phyloP scores from a whole-genome alignment of 2,797 vertebrate genomes.

The Champsocephalus esox region DNA sequence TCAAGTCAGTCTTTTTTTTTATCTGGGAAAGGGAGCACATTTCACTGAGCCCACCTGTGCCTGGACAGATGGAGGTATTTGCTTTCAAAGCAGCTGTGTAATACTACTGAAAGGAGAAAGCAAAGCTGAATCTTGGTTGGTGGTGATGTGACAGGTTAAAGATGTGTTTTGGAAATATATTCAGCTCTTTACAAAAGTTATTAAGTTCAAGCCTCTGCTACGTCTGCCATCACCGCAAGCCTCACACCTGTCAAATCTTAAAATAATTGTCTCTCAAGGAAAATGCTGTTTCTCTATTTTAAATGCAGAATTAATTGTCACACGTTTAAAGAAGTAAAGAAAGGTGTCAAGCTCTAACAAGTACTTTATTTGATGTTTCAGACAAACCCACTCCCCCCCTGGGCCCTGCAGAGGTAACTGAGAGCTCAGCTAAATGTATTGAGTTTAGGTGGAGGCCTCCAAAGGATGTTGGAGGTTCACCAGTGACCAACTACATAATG shows the following conservation, averaged over 20 bases:
- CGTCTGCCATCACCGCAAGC: neutral
- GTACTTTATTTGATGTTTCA: constrained; percentile 62
- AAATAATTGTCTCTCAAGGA: neutral
- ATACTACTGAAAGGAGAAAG: neutral
- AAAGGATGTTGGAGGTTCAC: constrained; percentile 88
- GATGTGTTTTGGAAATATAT: constrained; percentile 12
- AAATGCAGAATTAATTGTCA: neutral
- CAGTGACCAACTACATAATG: constrained; percentile 84
- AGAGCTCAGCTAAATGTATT: constrained; percentile 78
- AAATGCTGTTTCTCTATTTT: neutral
- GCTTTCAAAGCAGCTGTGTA: neutral
- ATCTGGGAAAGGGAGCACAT: constrained; percentile 7
- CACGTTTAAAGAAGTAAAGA: neutral
- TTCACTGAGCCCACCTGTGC: constrained; percentile 31
- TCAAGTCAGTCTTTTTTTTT: constrained; percentile 4
- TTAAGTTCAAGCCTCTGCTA: constrained; percentile 2
- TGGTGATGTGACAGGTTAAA: constrained; percentile 14
- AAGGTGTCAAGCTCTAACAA: neutral
- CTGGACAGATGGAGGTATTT: constrained; percentile 11
- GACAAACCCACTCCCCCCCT: constrained; percentile 89
- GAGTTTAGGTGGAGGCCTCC: constrained; percentile 89
- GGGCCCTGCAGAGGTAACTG: constrained; percentile 87
- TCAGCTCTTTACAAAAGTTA: constrained; percentile 16
- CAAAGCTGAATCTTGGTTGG: constrained; percentile 1
- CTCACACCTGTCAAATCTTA: neutral